phyloP scores from a whole-genome alignment of 1,140 invertebrate species.

The Onthophagus taurus region DNA sequence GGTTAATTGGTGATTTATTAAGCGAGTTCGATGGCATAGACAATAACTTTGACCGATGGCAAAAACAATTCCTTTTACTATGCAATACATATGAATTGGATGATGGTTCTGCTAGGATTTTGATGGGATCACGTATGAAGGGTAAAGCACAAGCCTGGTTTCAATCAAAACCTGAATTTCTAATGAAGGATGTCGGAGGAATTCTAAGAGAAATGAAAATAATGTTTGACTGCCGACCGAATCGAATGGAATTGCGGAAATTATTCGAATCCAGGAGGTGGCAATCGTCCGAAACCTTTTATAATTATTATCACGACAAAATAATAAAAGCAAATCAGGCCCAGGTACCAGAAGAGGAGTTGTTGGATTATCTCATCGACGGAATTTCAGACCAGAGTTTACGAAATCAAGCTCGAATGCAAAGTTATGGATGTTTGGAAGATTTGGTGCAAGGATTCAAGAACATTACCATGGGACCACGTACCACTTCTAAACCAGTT shows the following conservation, averaged over 20 bases:
- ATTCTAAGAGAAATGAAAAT: not conserved
- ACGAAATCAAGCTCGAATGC: not conserved
- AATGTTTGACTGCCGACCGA: constrained; percentile 1
- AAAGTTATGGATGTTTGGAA: not conserved
- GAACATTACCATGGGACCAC: not conserved
- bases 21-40: no score
- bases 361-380: not conserved
- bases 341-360: not conserved
- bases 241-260: not conserved
- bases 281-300: not conserved
- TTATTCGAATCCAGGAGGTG: not conserved
- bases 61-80: no score
- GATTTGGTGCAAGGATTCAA: not conserved
- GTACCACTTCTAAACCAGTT: not conserved
- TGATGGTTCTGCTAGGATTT: no score
- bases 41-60: no score
- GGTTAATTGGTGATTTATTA: no score
- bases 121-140: no score
- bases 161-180: not conserved
- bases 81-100: no score
- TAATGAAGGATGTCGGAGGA: not conserved
- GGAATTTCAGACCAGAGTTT: not conserved
- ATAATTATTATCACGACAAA: not conserved
- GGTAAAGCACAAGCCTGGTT: not conserved
- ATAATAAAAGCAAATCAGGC: not conserved